These are phyloP conservation scores for Meles meles DNA, from an alignment of 2,113 vertebrate species.

Conservation along the genomic window DNA sequence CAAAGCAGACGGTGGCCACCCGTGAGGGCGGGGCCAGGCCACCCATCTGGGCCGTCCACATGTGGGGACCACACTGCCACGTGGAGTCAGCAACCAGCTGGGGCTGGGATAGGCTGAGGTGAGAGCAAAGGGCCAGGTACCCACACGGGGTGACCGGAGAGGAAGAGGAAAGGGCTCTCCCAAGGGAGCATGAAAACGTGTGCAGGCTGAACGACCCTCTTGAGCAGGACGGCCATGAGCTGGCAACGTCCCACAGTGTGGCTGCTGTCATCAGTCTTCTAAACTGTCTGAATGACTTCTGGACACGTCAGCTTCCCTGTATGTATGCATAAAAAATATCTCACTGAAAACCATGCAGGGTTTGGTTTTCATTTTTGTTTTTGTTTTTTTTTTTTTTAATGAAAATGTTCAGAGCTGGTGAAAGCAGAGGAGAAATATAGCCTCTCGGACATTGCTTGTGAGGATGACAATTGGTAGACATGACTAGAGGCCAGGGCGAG, in stretches of 20 bases:
- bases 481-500: neutral
- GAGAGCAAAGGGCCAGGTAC: neutral
- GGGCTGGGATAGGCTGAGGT: neutral
- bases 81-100: rapidly evolving
- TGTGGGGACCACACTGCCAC: rapidly evolving
- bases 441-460: neutral
- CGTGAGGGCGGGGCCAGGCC: neutral
- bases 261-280: neutral
- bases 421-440: neutral
- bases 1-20: neutral
- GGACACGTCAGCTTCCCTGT: neutral
- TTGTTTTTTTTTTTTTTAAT: neutral
- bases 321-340: neutral
- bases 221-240: neutral
- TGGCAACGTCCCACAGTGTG: neutral
- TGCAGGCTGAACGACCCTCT: neutral
- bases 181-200: rapidly evolving
- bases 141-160: neutral
- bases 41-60: neutral
- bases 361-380: neutral
- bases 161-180: neutral
- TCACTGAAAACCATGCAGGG: neutral
- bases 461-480: neutral
- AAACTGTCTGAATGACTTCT: neutral
- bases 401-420: neutral